A percentile compares a stretch with the other conserved stretches of the same genome.
These are phyloP conservation scores for Epistrophe eligans DNA, from an alignment of 2,888 invertebrate species.

Conservation along the genomic window DNA sequence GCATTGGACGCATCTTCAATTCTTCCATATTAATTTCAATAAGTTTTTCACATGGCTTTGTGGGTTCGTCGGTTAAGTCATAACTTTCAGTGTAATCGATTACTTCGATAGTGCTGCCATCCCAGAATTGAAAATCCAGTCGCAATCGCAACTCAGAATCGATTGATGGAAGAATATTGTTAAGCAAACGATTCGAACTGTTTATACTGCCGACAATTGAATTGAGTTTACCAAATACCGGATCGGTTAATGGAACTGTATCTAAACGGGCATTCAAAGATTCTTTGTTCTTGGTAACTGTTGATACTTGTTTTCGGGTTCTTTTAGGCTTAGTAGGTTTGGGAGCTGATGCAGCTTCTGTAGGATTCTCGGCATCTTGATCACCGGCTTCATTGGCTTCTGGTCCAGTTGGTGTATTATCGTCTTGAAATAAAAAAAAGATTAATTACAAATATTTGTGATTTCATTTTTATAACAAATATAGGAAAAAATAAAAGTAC, in stretches of 20 bases:
- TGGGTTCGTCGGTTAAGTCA: slow-evolving; percentile 62
- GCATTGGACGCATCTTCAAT: slow-evolving; percentile 79
- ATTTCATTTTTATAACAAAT: background rate
- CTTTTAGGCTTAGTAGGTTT: slow-evolving; percentile 80
- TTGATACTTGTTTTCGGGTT: slow-evolving; percentile 79
- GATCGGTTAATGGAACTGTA: slow-evolving; percentile 84
- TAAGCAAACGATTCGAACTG: slow-evolving; percentile 86
- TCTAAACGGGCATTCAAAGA: slow-evolving; percentile 82
- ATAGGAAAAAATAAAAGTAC: background rate
- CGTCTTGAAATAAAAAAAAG: slow-evolving; percentile 44
- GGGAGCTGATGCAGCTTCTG: slow-evolving; percentile 49
- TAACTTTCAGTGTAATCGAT: slow-evolving; percentile 78
- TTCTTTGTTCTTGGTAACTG: slow-evolving; percentile 83
- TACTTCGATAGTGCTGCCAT: slow-evolving; percentile 71
- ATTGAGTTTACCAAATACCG: slow-evolving; percentile 87
- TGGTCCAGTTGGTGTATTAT: slow-evolving; percentile 24
- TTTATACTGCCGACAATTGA: slow-evolving; percentile 87
- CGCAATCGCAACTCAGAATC: slow-evolving; percentile 83
- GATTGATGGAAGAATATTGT: slow-evolving; percentile 86
- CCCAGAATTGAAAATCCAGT: slow-evolving; percentile 81
- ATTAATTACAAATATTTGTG: slow-evolving; percentile 29
- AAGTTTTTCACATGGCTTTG: slow-evolving; percentile 77
- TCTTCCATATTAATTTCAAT: slow-evolving; percentile 78
- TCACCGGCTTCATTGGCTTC: slow-evolving; percentile 50
- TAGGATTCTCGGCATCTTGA: slow-evolving; percentile 72